phyloP scores from a whole-genome alignment of 1,140 invertebrate genomes.

The Calephelis nemesis region DNA sequence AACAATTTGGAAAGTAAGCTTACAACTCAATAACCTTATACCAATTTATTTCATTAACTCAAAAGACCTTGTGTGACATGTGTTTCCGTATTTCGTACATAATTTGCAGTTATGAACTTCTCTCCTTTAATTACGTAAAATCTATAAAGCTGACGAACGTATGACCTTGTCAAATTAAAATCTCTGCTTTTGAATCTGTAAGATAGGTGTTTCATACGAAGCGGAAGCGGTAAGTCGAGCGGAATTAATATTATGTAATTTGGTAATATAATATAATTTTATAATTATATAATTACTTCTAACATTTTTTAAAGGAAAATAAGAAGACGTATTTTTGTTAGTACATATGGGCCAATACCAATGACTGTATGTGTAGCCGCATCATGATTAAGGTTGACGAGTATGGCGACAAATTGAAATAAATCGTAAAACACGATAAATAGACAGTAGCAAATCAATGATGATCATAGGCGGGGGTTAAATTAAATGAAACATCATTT shows the following conservation, averaged over 20 bases:
- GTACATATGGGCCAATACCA: no score
- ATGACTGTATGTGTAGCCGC: no score
- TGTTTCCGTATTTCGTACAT: neutral
- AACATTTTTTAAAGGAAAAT: neutral
- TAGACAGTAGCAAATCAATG: no score
- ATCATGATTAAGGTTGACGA: no score
- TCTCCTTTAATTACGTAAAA: neutral
- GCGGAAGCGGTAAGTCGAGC: neutral
- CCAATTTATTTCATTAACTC: neutral
- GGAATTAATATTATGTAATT: neutral
- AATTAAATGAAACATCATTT: no score
- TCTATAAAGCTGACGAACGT: neutral
- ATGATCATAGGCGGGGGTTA: no score
- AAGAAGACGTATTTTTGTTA: neutral
- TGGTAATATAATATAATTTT: neutral
- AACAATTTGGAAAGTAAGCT: conserved; percentile 3
- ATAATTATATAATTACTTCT: no score
- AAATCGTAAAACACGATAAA: no score
- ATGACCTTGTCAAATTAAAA: conserved; percentile 6
- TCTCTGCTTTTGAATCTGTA: neutral
- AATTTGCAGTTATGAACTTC: neutral
- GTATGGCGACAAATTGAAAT: no score
- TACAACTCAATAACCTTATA: neutral
- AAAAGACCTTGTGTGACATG: neutral
- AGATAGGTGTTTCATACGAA: neutral